Evolutionary conservation across 2,888 invertebrate genomes (phyloP).

Genomic region (Andricus curvator): DNA sequence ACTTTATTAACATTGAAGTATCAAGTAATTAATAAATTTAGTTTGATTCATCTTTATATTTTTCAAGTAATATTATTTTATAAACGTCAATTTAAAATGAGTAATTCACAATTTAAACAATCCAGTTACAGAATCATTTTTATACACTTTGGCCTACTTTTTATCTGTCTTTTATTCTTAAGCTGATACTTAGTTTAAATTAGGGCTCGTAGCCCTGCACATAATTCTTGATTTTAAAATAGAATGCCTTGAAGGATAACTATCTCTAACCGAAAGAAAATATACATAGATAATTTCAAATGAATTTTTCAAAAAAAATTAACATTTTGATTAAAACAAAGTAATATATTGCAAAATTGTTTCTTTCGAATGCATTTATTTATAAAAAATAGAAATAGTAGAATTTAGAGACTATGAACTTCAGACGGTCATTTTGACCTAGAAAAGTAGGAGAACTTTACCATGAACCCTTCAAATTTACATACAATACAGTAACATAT

Average conservation of each 20-base stretch:
- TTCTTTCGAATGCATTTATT: too few species aligned
- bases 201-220: not conserved
- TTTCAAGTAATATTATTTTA: too few species aligned
- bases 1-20: too few species aligned
- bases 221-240: constrained; percentile 18
- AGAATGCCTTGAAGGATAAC: not conserved
- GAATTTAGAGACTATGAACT: too few species aligned
- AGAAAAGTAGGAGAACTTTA: too few species aligned
- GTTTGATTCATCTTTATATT: too few species aligned
- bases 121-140: not conserved
- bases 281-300: not conserved
- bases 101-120: not conserved
- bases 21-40: too few species aligned
- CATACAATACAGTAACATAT: too few species aligned
- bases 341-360: not conserved
- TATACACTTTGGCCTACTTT: not conserved
- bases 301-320: not conserved
- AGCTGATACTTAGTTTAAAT: not conserved
- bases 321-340: not conserved
- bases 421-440: too few species aligned
- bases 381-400: too few species aligned
- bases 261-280: not conserved
- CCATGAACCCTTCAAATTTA: too few species aligned
- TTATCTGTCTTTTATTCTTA: not conserved
- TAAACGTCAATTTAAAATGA: too few species aligned